Percentiles rank a stretch among this genome's conserved stretches.
These are phyloP conservation scores for Pongo pygmaeus DNA, from an alignment of 2,113 vertebrate species.

Conservation along the genomic window DNA sequence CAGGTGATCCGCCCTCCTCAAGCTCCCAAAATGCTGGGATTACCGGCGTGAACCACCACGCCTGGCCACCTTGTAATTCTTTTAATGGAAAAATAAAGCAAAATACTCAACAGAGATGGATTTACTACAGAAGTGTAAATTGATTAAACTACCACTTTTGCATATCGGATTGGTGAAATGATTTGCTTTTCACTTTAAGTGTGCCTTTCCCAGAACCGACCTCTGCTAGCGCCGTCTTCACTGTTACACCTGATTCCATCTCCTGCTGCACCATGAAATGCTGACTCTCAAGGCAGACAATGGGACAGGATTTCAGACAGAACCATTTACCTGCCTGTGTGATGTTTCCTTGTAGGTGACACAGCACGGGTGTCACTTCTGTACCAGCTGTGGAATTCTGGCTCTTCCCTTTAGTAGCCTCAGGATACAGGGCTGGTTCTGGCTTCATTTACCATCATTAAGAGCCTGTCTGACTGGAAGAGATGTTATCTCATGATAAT, in stretches of 20 bases:
- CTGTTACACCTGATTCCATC: too few species aligned
- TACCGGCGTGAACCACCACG: fast-evolving
- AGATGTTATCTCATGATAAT: background rate
- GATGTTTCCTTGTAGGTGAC: background rate
- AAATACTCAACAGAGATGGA: background rate
- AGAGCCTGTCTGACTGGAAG: background rate
- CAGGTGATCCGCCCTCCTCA: too few species aligned
- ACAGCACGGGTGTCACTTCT: fast-evolving
- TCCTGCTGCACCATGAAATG: background rate
- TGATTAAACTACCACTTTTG: background rate
- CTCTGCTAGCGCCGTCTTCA: fast-evolving
- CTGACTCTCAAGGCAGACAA: background rate
- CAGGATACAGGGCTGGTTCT: background rate
- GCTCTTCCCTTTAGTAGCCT: background rate
- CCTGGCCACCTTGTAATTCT: background rate
- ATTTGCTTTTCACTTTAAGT: background rate
- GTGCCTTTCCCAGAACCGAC: background rate
- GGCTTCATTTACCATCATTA: background rate
- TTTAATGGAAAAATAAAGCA: background rate
- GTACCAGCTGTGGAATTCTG: background rate
- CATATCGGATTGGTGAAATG: background rate
- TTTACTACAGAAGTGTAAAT: background rate
- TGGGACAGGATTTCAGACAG: background rate
- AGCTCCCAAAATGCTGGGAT: too few species aligned
- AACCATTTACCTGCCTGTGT: background rate